Evolutionary conservation across 1,140 invertebrate species (phyloP).

Genomic region (Zaprionus kolodkinae): DNA sequence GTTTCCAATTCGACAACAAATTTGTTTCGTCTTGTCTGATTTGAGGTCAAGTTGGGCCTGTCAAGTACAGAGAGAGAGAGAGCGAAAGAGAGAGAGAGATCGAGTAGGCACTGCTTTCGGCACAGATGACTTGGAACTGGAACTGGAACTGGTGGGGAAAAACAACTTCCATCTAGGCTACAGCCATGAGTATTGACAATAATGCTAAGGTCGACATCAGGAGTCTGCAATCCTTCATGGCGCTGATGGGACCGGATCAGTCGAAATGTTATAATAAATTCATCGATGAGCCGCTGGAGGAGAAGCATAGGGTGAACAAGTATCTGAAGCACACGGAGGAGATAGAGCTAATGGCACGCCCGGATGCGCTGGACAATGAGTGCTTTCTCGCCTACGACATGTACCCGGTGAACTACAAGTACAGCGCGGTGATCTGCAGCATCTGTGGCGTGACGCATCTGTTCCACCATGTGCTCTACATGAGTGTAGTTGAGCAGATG

Average conservation of each 20-base stretch:
- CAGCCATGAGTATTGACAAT: conserved; percentile 18
- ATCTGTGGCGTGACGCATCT: conserved; percentile 42
- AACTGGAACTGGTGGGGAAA: not conserved
- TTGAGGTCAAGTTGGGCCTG: conserved; percentile 51
- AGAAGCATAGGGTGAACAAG: conserved; percentile 32
- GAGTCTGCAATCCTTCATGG: conserved; percentile 19
- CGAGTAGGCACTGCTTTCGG: not conserved
- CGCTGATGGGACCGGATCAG: conserved; percentile 20
- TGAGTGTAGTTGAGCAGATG: conserved; percentile 36
- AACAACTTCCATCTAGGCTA: not conserved
- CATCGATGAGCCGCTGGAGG: conserved; percentile 6
- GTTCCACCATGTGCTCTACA: conserved; percentile 37
- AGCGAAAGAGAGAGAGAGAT: not conserved
- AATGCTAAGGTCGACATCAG: conserved; percentile 2
- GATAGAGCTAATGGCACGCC: not conserved
- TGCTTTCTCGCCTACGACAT: conserved; percentile 46
- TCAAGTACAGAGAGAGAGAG: not conserved
- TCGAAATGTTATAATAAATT: not conserved
- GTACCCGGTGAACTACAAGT: conserved; percentile 31
- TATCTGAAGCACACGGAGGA: conserved; percentile 37
- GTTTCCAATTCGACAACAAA: conserved; percentile 2
- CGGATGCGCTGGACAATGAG: conserved; percentile 23
- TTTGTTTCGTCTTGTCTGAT: not conserved
- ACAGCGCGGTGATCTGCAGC: conserved; percentile 28
- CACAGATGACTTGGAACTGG: not conserved